Base-by-base conservation (phyloP, 2,113 vertebrate genomes). In the Plecturocebus donacophilus region DNA sequence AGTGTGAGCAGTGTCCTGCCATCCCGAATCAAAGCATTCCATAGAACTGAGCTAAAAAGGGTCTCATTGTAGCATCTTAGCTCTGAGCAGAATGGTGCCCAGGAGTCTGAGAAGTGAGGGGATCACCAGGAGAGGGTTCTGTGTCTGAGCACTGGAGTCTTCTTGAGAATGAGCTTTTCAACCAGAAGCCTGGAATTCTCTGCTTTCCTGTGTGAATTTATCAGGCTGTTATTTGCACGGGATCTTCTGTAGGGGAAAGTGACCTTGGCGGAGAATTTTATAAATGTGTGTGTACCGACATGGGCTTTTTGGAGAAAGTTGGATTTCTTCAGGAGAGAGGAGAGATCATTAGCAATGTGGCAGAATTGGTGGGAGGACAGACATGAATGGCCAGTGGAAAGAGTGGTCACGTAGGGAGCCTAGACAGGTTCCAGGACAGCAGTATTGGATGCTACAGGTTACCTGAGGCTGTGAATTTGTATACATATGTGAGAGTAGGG, bases 331-430 rank as follows among this genome's bases (percentile, higher is more conserved):
- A 77, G 23, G 27, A 56, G 27, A 56, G 17, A 47, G 12, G 7
- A 32, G 58, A 88, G 47, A 20, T 54, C 75, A 75, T 81, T 32
- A 64, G 49, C 42, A 52, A 16, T 8, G 1, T 16, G 52, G 66
- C 47, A 82, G 84, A 86, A 49, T 16, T 66, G 8, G 38, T 42
- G 58, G 42, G 38, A 82, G 23, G 40, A 71, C 1, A 1, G 40
- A 71, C 1, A 1, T 25, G 54, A 81, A 17, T 3, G 52, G 38
- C 13, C 25, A 0, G 23, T 6, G 52, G 14, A 61, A 1, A 68
- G 32, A 23, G 47, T 49, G 21, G 20, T 52, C 20, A n/a, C 13
- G 6, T 5, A 52, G 30, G 42, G 13, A 73, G 5, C 12, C 2
- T 66, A 40, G 80, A 6, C 14, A 35, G 30, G 8, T 42, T 83